phyloP scores from a whole-genome alignment of 2,797 vertebrate genomes.

The Esox lucius region DNA sequence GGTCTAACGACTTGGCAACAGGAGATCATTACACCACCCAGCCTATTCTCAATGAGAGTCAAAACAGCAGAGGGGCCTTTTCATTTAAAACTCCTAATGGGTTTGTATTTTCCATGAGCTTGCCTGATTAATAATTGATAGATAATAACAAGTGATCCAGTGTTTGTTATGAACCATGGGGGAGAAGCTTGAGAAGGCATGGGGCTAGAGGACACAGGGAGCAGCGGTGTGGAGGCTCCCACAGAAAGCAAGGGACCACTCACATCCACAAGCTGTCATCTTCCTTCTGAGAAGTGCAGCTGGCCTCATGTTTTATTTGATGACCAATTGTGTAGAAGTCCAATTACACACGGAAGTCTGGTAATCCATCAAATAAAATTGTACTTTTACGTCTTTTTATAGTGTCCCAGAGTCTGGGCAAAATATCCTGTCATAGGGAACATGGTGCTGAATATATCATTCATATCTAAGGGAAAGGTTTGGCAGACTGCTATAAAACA shows the following conservation, averaged over 20 bases:
- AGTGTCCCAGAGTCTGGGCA: background rate
- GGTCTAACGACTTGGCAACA: background rate
- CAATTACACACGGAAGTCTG: background rate
- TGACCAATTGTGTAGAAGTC: background rate
- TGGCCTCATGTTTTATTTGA: background rate
- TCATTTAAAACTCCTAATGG: background rate
- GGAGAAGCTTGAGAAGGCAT: too few species aligned
- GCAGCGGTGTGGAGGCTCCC: background rate
- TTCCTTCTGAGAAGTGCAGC: background rate
- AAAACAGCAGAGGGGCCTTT: background rate
- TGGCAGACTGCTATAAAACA: background rate
- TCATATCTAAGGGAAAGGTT: background rate
- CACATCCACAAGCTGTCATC: background rate
- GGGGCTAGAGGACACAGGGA: background rate
- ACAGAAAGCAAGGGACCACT: background rate
- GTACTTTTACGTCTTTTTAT: too few species aligned
- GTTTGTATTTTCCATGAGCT: background rate
- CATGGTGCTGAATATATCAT: background rate
- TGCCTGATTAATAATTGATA: slow-evolving; percentile 7
- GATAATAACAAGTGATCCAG: background rate
- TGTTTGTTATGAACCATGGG: slow-evolving; percentile 3
- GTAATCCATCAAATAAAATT: background rate
- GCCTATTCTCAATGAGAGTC: background rate
- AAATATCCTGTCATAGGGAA: background rate
- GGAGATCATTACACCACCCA: background rate